Evolutionary conservation across 2,113 vertebrate species (phyloP).

Genomic region (Tautogolabrus adspersus): DNA sequence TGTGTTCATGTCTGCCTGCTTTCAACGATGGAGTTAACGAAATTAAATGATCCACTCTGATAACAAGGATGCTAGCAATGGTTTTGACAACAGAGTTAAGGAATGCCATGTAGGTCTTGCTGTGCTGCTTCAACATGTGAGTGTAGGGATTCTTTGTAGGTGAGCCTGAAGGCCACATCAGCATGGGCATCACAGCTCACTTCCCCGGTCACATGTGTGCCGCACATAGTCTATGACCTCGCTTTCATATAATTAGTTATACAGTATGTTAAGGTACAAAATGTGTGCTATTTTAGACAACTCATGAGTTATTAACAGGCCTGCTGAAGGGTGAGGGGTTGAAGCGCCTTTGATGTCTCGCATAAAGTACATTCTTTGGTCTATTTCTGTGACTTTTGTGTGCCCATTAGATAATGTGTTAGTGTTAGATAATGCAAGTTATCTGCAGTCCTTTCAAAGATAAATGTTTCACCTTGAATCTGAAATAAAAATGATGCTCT

Average conservation of each 20-base stretch:
- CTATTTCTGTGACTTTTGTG: conserved; percentile 4
- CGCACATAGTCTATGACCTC: conserved; percentile 16
- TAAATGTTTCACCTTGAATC: background rate
- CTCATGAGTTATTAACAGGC: conserved; percentile 58
- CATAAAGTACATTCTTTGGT: background rate
- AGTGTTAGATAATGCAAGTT: background rate
- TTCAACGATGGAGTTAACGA: conserved; percentile 22
- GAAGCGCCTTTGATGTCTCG: conserved; percentile 12
- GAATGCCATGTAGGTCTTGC: conserved; percentile 28
- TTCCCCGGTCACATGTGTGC: conserved; percentile 23
- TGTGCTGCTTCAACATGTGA: conserved; percentile 4
- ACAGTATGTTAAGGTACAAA: conserved; percentile 50
- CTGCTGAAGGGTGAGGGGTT: conserved; percentile 16
- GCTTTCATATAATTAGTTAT: conserved; percentile 57
- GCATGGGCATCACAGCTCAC: conserved; percentile 31
- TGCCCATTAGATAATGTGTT: background rate
- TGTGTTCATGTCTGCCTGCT: conserved; percentile 17
- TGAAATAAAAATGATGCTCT: background rate
- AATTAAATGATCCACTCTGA: conserved; percentile 36
- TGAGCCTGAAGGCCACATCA: conserved; percentile 24
- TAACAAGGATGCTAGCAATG: conserved; percentile 32
- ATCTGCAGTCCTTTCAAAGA: background rate
- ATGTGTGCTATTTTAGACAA: conserved; percentile 63
- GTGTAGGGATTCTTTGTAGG: background rate
- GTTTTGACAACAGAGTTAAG: conserved; percentile 19